Conservation (phyloP, 2,888 invertebrate species). For the Acronicta alni region DNA sequence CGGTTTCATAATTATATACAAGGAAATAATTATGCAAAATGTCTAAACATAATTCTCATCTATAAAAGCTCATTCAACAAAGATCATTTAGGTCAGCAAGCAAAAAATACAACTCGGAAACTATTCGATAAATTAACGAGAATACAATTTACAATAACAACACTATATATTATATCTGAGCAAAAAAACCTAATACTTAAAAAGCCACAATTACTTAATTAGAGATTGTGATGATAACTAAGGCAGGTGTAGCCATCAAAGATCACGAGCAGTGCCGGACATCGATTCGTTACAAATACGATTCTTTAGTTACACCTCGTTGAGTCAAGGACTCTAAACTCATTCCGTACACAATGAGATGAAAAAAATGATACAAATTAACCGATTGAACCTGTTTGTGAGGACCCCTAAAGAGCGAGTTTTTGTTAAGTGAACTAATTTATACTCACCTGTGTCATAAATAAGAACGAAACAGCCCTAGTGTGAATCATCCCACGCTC, state of each 20-base stretch:
- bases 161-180: constrained; percentile 29
- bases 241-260: constrained; percentile 82
- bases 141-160: constrained; percentile 49
- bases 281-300: constrained; percentile 87
- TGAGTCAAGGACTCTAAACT: constrained; percentile 87
- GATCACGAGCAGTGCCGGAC: constrained; percentile 80
- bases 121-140: constrained; percentile 37
- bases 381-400: constrained; percentile 85
- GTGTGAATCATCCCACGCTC: constrained; percentile 54
- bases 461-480: constrained; percentile 74
- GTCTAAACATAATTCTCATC: constrained; percentile 9
- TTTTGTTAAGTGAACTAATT: constrained; percentile 86
- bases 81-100: constrained; percentile 22
- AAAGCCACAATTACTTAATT: constrained; percentile 82
- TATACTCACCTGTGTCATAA: constrained; percentile 85
- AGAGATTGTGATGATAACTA: constrained; percentile 78
- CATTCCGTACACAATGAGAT: constrained; percentile 81
- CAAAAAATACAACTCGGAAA: constrained; percentile 37
- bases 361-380: constrained; percentile 84
- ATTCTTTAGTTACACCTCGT: constrained; percentile 88
- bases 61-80: constrained; percentile 23
- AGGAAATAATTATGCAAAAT: constrained; percentile 12
- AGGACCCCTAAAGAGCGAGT: constrained; percentile 86
- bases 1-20: too few relatives aligned
- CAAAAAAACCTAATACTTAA: constrained; percentile 64